These are phyloP conservation scores for Selenia dentaria DNA, from an alignment of 2,888 invertebrate species.

Conservation along the genomic window DNA sequence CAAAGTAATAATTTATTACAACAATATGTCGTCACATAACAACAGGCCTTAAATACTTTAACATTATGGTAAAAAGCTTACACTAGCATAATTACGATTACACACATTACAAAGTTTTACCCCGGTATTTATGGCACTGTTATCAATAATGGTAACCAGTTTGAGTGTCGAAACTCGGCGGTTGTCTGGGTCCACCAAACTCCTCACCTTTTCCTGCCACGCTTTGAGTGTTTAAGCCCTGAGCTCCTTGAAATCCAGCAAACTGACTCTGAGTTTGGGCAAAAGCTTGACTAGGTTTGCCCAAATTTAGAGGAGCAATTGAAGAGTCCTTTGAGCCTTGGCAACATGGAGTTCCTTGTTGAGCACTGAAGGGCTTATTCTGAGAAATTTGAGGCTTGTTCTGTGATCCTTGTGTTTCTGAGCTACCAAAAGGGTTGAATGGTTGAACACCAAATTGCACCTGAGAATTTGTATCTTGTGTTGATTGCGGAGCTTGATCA, in stretches of 20 bases:
- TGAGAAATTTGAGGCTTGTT: slow-evolving; percentile 15
- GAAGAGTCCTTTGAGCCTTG: slow-evolving; percentile 21
- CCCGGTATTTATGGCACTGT: slow-evolving; percentile 34
- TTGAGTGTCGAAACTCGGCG: slow-evolving; percentile 64
- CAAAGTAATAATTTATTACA: slow-evolving; percentile 35
- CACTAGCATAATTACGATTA: background rate
- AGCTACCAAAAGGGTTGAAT: slow-evolving; percentile 2
- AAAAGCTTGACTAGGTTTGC: slow-evolving; percentile 26
- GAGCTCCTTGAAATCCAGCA: slow-evolving; percentile 33
- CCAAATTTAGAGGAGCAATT: slow-evolving; percentile 17
- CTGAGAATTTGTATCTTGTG: slow-evolving; percentile 5
- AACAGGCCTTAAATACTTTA: slow-evolving; percentile 9
- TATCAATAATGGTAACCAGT: slow-evolving; percentile 71
- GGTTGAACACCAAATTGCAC: slow-evolving; percentile 1
- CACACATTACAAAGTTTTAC: background rate
- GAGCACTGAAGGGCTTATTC: slow-evolving; percentile 12
- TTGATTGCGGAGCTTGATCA: slow-evolving; percentile 14
- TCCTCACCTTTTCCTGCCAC: slow-evolving; percentile 54
- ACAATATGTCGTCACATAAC: slow-evolving; percentile 13
- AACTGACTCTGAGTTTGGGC: slow-evolving; percentile 22
- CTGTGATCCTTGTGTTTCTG: slow-evolving; percentile 1
- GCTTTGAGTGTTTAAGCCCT: slow-evolving; percentile 34
- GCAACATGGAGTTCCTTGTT: slow-evolving; percentile 22
- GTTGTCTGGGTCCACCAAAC: slow-evolving; percentile 62
- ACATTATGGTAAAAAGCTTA: slow-evolving; percentile 13